A percentile compares a stretch with the other conserved stretches of the same genome.
Conservation (phyloP, 2,888 invertebrate species). For the Frankliniella intonsa region DNA sequence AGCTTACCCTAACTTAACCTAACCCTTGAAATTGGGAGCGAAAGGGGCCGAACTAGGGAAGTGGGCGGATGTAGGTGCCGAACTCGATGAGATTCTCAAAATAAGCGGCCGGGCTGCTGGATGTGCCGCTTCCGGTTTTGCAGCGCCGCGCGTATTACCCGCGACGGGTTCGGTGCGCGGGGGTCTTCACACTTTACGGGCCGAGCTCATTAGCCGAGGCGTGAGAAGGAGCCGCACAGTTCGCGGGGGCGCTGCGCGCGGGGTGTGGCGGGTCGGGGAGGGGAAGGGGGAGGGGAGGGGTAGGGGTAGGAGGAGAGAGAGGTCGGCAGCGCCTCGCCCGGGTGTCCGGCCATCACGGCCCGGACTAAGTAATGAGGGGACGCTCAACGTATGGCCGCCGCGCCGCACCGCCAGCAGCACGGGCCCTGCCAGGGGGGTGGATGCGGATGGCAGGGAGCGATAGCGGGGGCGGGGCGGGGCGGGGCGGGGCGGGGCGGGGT, state of each 20-base stretch:
- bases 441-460: not conserved
- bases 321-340: not conserved
- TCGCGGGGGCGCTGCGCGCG: not conserved
- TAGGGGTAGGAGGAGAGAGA: not conserved
- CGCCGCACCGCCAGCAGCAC: not conserved
- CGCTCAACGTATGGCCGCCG: not conserved
- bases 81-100: too few relatives aligned
- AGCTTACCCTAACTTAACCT: too few relatives aligned
- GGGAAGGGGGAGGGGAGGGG: not conserved
- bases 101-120: too few relatives aligned
- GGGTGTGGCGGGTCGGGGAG: not conserved
- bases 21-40: too few relatives aligned
- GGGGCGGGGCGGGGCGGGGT: not conserved
- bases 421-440: not conserved
- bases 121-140: not conserved
- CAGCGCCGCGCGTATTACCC: not conserved
- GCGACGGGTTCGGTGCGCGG: not conserved
- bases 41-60: too few relatives aligned
- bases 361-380: not conserved
- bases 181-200: constrained; percentile 21
- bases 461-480: not conserved
- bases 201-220: not conserved
- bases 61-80: too few relatives aligned
- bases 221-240: not conserved
- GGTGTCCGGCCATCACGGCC: not conserved